Conservation (phyloP, 2,797 vertebrate species). For the Acipenser oxyrinchus region DNA sequence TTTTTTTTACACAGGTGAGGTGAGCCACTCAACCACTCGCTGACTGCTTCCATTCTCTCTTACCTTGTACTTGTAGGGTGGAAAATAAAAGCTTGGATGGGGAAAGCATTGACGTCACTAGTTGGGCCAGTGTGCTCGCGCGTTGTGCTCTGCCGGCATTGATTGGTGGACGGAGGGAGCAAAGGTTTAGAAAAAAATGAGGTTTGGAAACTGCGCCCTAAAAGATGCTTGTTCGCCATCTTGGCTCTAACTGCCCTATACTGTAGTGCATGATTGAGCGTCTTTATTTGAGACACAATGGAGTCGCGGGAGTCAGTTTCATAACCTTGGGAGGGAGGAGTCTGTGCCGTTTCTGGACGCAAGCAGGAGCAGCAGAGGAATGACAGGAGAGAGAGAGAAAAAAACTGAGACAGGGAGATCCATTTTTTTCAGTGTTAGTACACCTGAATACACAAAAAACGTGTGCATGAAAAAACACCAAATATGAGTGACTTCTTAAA, state of each 20-base stretch:
- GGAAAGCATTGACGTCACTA: constrained; percentile 19
- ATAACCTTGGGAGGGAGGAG: constrained; percentile 54
- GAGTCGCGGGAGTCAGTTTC: constrained; percentile 49
- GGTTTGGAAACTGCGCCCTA: constrained; percentile 37
- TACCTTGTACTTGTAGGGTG: too few relatives aligned
- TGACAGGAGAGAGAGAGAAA: constrained; percentile 22
- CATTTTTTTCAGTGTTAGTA: constrained; percentile 15
- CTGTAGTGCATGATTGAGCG: constrained; percentile 3
- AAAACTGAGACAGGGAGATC: constrained; percentile 24
- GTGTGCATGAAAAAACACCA: constrained; percentile 12
- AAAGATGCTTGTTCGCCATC: constrained; percentile 39
- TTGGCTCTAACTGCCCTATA: constrained; percentile 46
- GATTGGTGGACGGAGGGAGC: constrained; percentile 15
- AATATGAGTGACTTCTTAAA: constrained; percentile 16
- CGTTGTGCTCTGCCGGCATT: constrained; percentile 5
- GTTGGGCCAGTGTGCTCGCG: constrained; percentile 7
- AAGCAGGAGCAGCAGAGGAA: constrained; percentile 30
- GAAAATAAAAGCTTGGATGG: constrained; percentile 11
- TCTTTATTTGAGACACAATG: constrained; percentile 50
- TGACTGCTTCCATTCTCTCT: too few relatives aligned
- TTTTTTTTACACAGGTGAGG: too few relatives aligned
- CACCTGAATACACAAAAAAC: constrained; percentile 13
- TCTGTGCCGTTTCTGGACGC: constrained; percentile 45
- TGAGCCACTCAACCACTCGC: too few relatives aligned
- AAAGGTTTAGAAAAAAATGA: constrained; percentile 24